These are phyloP conservation scores for Sarcophaga carnaria DNA, from an alignment of 2,888 invertebrate species.

Conservation along the genomic window DNA sequence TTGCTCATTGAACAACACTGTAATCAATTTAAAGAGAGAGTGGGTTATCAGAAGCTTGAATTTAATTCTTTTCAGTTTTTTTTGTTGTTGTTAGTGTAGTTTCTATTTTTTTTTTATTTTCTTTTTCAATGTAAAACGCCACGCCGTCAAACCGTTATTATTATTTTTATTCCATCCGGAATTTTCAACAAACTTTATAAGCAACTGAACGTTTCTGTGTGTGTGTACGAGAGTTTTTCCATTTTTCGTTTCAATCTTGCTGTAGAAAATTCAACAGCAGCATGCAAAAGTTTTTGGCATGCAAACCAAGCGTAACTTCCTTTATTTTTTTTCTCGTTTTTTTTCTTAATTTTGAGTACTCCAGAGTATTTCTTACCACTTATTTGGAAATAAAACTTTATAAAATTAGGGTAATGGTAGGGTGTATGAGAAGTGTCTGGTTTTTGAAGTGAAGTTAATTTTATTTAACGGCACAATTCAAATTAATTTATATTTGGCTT, in stretches of 20 bases:
- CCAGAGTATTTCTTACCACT: slow-evolving; percentile 56
- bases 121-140: slow-evolving; percentile 31
- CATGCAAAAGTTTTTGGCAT: slow-evolving; percentile 65
- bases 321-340: slow-evolving; percentile 27
- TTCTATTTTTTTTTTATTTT: slow-evolving; percentile 2
- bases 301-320: slow-evolving; percentile 69
- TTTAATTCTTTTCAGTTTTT: background rate
- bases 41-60: slow-evolving; percentile 54
- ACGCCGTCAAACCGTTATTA: slow-evolving; percentile 72
- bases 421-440: background rate
- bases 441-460: too few relatives aligned
- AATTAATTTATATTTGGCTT: too few relatives aligned
- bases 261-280: slow-evolving; percentile 49
- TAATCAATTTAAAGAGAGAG: slow-evolving; percentile 62
- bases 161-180: slow-evolving; percentile 76
- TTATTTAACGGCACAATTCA: too few relatives aligned
- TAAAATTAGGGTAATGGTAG: background rate
- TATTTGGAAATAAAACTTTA: slow-evolving; percentile 24
- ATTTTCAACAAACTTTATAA: slow-evolving; percentile 60
- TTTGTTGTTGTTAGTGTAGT: background rate
- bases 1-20: slow-evolving; percentile 54
- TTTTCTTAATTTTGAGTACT: slow-evolving; percentile 10
- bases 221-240: background rate
- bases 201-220: background rate
- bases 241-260: background rate